Conservation (phyloP, 2,888 invertebrate genomes). For the Oeneis ivallda region DNA sequence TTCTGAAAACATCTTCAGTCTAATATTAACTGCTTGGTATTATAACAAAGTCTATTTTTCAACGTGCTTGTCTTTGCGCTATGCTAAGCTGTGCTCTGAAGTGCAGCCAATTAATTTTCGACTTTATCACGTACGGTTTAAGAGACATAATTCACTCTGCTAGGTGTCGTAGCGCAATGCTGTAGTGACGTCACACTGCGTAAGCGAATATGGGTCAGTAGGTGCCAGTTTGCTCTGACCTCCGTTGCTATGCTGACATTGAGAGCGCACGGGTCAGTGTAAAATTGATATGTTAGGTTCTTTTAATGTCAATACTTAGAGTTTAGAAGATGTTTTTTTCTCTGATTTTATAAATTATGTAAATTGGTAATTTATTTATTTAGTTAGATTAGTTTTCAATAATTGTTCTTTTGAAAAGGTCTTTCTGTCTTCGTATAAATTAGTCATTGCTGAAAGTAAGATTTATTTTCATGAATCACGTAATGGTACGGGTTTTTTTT, state of each 20-base stretch:
- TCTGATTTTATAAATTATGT: neutral
- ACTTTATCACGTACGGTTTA: constrained; percentile 37
- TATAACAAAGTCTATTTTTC: constrained; percentile 10
- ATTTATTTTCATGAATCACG: too few species aligned
- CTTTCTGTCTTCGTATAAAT: too few species aligned
- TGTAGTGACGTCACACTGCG: constrained; percentile 55
- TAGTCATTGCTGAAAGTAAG: too few species aligned
- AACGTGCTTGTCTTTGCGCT: constrained; percentile 1
- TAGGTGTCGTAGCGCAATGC: constrained; percentile 48
- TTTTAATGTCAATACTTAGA: constrained; percentile 29
- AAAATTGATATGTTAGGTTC: constrained; percentile 23
- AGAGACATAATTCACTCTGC: constrained; percentile 37
- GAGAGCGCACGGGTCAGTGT: constrained; percentile 16
- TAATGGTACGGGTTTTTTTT: too few species aligned
- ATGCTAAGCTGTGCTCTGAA: constrained; percentile 4
- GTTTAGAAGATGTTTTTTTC: constrained; percentile 14
- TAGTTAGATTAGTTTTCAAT: neutral
- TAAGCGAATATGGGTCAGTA: constrained; percentile 49
- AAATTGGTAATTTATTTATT: constrained; percentile 12
- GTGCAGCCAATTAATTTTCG: constrained; percentile 31
- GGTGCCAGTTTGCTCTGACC: constrained; percentile 41
- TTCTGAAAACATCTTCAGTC: neutral
- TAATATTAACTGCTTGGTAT: neutral
- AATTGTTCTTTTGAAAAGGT: too few species aligned
- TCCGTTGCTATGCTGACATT: constrained; percentile 20